Evolutionary conservation across 2,888 invertebrate species (phyloP), one percentile per base, ranked within the genome.

Genomic region (Pilophorus perplexus): DNA sequence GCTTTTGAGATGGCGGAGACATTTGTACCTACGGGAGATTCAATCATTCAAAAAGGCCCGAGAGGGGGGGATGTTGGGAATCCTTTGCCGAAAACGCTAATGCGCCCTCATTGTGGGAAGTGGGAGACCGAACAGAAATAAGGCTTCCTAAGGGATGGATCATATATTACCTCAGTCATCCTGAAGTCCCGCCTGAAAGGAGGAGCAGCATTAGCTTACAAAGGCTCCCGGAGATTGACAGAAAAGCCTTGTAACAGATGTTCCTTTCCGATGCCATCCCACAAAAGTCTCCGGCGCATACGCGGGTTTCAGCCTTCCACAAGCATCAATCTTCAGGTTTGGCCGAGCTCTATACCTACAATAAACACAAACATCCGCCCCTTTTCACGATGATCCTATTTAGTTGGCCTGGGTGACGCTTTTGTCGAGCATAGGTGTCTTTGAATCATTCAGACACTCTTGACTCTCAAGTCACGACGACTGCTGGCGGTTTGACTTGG

Each of bases 241-340:
- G 59, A 59, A 59, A 42, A 59, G 59, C 59, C n/a, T 59, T 59
- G 59, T 59, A 59, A 59, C 59, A 59, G 59, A 59, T 59, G 59
- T 59, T 59, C 59, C 42, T 59, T 59, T 59, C 25, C 14, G 25
- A 42, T 6, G 33, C n/a, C n/a, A n/a, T 33, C 33, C 33, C 33
- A 33, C 6, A 6, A 33, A 33, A 33, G 33, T 6, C 12, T 8
- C 6, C 33, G 28, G 52, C 52, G 52, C 52, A 52, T 52, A 52
- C 52, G 25, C 10, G 10, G 52, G 52, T 25, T 52, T 33, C 12
- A 33, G 33, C 33, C 12, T 33, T 12, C 33, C 2, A 52, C 12
- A 28, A 52, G 52, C 52, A 52, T 52, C 52, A 52, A 52, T 52
- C 52, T 52, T 52, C 52, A 10, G 6, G 33, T 12, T n/a, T 10